Evolutionary conservation across 2,797 vertebrate genomes (phyloP).

Genomic region (Uromys caudimaculatus): DNA sequence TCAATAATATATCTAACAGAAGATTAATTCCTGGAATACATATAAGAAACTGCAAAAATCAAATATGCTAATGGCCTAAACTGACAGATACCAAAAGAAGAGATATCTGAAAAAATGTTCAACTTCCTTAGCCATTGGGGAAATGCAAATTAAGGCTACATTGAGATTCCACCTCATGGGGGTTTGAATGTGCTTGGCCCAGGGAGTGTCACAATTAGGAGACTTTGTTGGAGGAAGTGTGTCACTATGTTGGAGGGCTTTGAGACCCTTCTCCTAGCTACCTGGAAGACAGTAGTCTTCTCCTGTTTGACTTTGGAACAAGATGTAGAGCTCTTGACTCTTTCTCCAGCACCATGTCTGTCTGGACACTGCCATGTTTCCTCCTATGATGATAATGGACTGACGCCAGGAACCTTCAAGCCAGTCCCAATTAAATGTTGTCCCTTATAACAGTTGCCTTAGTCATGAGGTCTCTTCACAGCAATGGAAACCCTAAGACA

Average conservation of each 20-base stretch:
- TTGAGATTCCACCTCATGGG: not conserved
- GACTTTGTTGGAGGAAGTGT: not conserved
- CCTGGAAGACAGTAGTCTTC: not conserved
- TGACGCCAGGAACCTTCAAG: not conserved
- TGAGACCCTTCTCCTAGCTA: not conserved
- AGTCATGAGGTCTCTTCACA: not conserved
- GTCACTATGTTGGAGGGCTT: not conserved
- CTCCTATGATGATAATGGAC: not conserved
- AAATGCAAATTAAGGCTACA: not conserved
- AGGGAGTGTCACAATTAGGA: not conserved
- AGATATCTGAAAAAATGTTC: not conserved
- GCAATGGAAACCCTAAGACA: not conserved
- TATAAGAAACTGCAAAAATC: not conserved
- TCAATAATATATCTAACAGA: not conserved
- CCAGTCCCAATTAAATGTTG: not conserved
- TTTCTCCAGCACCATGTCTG: not conserved
- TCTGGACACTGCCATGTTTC: not conserved
- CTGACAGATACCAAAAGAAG: not conserved
- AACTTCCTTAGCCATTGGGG: not conserved
- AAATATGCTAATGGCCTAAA: not conserved
- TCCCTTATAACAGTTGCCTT: not conserved
- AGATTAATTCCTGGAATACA: not conserved
- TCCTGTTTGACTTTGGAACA: not conserved
- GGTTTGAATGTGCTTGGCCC: not conserved
- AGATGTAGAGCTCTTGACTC: not conserved